Evolutionary conservation across 2,797 vertebrate genomes (phyloP).

Genomic region (Poecilia gillii): DNA sequence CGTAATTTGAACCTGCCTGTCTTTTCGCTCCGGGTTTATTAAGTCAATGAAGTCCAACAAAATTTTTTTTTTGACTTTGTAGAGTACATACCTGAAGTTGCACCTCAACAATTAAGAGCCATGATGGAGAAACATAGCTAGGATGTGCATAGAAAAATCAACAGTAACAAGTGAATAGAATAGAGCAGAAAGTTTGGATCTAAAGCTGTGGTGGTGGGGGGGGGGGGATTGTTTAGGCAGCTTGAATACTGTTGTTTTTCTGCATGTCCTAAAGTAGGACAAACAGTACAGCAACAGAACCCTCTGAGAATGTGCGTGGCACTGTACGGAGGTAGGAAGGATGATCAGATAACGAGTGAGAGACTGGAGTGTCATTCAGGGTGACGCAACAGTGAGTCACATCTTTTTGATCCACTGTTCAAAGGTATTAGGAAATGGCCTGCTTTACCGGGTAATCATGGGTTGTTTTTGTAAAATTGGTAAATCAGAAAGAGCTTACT

Average conservation of each 20-base stretch:
- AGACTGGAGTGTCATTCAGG: not conserved
- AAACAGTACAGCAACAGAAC: not conserved
- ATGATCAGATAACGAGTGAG: constrained; percentile 1
- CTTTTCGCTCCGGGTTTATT: not conserved
- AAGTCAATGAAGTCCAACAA: not conserved
- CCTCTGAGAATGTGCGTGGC: not conserved
- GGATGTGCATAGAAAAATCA: not conserved
- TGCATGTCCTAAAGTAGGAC: not conserved
- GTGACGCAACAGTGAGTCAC: constrained; percentile 3
- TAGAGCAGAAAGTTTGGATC: not conserved
- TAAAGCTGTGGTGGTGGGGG: too few species aligned
- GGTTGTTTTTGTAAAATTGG: not conserved
- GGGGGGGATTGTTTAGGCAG: not conserved
- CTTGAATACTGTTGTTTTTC: not conserved
- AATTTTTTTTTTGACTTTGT: not conserved
- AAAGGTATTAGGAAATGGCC: not conserved
- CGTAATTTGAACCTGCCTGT: not conserved
- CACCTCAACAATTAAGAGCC: not conserved
- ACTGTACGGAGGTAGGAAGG: not conserved
- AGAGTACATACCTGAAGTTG: not conserved
- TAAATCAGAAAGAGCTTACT: not conserved
- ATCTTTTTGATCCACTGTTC: constrained; percentile 3
- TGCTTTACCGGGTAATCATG: not conserved
- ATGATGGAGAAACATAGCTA: not conserved
- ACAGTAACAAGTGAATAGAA: not conserved